Evolutionary conservation across 2,113 vertebrate species (phyloP).

Genomic region (Neolamprologus devosi): DNA sequence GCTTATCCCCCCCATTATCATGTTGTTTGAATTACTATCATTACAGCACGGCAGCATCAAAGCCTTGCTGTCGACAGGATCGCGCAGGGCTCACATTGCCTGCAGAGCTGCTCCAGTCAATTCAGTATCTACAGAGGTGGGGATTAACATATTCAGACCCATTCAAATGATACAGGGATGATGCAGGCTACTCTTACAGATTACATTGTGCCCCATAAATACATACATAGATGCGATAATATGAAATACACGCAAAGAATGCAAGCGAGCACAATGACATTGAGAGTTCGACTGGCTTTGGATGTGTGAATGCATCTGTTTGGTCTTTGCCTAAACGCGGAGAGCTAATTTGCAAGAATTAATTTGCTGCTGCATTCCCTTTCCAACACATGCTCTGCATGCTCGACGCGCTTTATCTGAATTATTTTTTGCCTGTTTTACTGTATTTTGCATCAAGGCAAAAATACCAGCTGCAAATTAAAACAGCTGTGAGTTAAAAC

Average conservation of each 20-base stretch:
- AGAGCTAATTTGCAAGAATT: neutral
- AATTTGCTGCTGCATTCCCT: neutral
- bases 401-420: neutral
- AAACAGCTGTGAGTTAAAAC: neutral
- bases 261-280: conserved; percentile 40
- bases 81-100: conserved; percentile 22
- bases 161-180: conserved; percentile 51
- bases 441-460: neutral
- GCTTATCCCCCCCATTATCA: conserved; percentile 58
- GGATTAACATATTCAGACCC: conserved; percentile 65
- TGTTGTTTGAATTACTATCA: conserved; percentile 70
- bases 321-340: neutral
- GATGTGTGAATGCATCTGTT: conserved; percentile 5
- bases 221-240: conserved; percentile 48
- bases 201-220: conserved; percentile 54
- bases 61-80: conserved; percentile 46
- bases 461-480: neutral
- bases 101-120: conserved; percentile 58
- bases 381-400: neutral
- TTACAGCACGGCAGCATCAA: conserved; percentile 56
- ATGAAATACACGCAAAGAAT: conserved; percentile 26
- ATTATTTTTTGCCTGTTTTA: neutral
- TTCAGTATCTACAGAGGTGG: conserved; percentile 49
- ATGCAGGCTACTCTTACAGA: conserved; percentile 48
- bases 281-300: conserved; percentile 33